These are phyloP conservation scores for Otus sunia DNA, from an alignment of 2,113 vertebrate species.

Conservation along the genomic window DNA sequence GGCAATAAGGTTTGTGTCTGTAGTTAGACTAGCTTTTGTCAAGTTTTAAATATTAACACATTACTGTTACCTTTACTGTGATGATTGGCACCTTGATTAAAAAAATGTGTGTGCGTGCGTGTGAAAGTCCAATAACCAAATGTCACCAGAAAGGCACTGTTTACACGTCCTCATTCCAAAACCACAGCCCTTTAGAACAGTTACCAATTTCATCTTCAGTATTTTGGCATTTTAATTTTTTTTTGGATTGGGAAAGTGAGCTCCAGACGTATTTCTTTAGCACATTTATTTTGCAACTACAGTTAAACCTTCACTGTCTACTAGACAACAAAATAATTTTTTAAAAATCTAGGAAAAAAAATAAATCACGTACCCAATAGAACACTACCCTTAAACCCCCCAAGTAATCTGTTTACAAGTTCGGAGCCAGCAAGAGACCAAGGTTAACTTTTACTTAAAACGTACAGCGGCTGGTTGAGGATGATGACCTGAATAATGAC, in stretches of 20 bases:
- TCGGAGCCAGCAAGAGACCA: neutral
- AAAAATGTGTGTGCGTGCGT: neutral
- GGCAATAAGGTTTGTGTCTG: neutral
- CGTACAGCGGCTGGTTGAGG: constrained; percentile 97
- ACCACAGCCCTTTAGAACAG: neutral
- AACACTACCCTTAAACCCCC: neutral
- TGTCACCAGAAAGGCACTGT: neutral
- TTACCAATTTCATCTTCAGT: neutral
- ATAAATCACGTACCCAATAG: neutral
- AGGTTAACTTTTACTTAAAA: constrained; percentile 1
- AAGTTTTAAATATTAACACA: neutral
- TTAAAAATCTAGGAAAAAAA: neutral
- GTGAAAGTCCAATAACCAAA: neutral
- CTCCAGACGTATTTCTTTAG: neutral
- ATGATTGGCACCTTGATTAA: neutral
- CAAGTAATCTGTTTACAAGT: neutral
- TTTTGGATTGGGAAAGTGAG: neutral
- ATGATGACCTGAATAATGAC: constrained; percentile 98
- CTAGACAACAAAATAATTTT: neutral
- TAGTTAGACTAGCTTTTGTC: neutral
- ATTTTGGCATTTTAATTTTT: neutral
- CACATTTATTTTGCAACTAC: neutral
- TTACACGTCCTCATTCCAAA: neutral
- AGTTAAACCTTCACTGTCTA: neutral
- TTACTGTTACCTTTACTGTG: neutral